Evolutionary conservation across 2,113 vertebrate genomes (phyloP).

Genomic region (Ammospiza caudacuta): DNA sequence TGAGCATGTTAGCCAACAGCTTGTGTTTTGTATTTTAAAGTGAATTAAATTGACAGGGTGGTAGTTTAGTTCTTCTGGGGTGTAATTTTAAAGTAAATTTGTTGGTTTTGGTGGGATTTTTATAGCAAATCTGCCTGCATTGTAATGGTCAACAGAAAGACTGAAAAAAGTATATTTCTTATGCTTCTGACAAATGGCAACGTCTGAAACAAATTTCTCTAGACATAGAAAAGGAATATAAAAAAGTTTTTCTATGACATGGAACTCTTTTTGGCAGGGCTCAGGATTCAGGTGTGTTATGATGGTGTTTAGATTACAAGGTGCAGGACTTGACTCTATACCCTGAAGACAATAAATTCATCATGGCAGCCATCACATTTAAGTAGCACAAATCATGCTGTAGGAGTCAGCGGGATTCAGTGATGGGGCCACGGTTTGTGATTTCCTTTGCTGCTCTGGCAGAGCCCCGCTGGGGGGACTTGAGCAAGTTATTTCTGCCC

Average conservation of each 20-base stretch:
- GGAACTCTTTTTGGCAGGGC: not conserved
- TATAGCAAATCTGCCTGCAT: not conserved
- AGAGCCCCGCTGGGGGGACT: constrained; percentile 34
- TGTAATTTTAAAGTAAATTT: not conserved
- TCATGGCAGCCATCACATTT: not conserved
- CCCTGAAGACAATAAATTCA: constrained; percentile 8
- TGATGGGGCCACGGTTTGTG: not conserved
- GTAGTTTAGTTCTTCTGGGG: not conserved
- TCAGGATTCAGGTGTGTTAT: not conserved
- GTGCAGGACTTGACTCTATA: not conserved
- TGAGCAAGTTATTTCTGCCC: not conserved
- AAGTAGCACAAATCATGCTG: constrained; percentile 2
- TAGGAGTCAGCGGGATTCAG: not conserved
- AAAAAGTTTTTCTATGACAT: not conserved
- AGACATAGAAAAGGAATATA: not conserved
- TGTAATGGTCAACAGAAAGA: not conserved
- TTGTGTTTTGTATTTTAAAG: not conserved
- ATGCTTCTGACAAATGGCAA: not conserved
- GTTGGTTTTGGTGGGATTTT: not conserved
- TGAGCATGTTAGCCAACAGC: not conserved
- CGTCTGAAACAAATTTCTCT: not conserved
- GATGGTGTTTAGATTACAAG: not conserved
- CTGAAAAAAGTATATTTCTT: not conserved
- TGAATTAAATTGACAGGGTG: not conserved
- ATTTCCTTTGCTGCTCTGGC: not conserved